These are phyloP conservation scores for Condylostylus longicornis DNA, from an alignment of 1,140 invertebrate species.

Conservation along the genomic window DNA sequence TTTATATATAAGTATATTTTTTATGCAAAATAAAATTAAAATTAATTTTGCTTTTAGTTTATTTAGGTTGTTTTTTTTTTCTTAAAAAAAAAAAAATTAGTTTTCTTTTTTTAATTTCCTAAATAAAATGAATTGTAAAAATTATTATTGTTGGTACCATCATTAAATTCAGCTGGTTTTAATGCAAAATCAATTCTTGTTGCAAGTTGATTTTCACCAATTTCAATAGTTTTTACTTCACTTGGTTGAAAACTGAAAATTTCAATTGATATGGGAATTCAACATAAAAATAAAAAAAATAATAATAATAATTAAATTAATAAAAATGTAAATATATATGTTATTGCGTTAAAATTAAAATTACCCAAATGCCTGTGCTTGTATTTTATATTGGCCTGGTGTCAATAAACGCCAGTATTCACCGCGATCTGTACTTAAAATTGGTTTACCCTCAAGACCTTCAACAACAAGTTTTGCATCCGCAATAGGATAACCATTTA, in stretches of 20 bases:
- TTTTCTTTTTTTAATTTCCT: too few species aligned
- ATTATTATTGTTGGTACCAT: slow-evolving; percentile 8
- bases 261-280: background rate
- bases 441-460: slow-evolving; percentile 51
- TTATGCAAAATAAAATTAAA: too few species aligned
- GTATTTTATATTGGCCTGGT: slow-evolving; percentile 64
- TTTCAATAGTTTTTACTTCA: slow-evolving; percentile 4
- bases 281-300: slow-evolving; percentile 1
- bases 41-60: too few species aligned
- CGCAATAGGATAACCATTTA: slow-evolving; percentile 39
- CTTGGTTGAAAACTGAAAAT: slow-evolving; percentile 4
- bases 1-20: too few species aligned
- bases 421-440: slow-evolving; percentile 57
- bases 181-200: slow-evolving; percentile 9
- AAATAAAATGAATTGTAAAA: too few species aligned
- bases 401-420: slow-evolving; percentile 77
- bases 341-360: slow-evolving; percentile 8
- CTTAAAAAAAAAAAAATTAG: too few species aligned
- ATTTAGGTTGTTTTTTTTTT: too few species aligned
- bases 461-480: slow-evolving; percentile 54
- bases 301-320: background rate
- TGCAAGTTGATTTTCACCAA: slow-evolving; percentile 3
- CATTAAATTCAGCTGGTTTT: slow-evolving; percentile 2
- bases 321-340: too few species aligned
- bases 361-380: slow-evolving; percentile 58